Evolutionary conservation across 2,113 vertebrate genomes (phyloP).

Genomic region (Prolemur simus): DNA sequence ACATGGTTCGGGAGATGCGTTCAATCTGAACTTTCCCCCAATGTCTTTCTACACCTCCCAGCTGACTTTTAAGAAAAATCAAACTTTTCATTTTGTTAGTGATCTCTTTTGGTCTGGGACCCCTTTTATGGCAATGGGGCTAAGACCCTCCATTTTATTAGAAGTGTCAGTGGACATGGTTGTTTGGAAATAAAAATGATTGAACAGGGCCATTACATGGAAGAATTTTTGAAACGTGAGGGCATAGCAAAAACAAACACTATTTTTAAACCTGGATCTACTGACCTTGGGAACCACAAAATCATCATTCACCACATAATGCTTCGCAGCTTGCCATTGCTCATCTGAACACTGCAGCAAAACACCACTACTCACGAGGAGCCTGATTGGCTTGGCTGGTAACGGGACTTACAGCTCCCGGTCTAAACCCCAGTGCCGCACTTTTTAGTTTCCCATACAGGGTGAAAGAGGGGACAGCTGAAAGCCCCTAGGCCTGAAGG

Average conservation of each 20-base stretch:
- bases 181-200: conserved; percentile 67
- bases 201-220: conserved; percentile 51
- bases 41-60: neutral
- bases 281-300: conserved; percentile 43
- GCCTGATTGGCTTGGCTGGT: neutral
- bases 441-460: neutral
- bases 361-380: neutral
- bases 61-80: neutral
- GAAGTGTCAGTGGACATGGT: conserved; percentile 40
- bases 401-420: neutral
- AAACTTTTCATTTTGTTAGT: neutral
- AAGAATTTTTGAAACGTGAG: conserved; percentile 70
- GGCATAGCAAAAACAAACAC: conserved; percentile 65
- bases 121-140: conserved; percentile 51
- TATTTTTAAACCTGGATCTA: conserved; percentile 60
- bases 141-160: conserved; percentile 26
- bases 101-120: neutral
- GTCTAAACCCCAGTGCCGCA: neutral
- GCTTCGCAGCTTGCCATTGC: neutral
- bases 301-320: conserved; percentile 39
- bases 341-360: neutral
- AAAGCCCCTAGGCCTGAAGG: neutral
- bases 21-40: too few species aligned
- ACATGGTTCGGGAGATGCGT: neutral
- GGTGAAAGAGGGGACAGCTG: accelerated